These are phyloP conservation scores for Aphidius ervi DNA, from an alignment of 1,140 invertebrate genomes.

Conservation along the genomic window DNA sequence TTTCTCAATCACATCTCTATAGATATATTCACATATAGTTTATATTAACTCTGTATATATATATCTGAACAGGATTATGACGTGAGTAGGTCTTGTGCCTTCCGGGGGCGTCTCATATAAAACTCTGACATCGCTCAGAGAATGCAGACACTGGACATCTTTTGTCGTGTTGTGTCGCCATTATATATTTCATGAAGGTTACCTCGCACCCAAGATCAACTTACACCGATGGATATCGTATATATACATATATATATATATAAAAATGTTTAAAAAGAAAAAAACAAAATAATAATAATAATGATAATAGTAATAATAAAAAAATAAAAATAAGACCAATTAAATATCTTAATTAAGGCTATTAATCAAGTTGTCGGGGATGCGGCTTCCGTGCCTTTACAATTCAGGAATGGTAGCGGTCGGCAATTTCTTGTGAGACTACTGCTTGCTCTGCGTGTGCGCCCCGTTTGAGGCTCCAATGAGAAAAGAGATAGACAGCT, in stretches of 20 bases:
- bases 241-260: no score
- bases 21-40: no score
- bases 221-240: no score
- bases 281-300: no score
- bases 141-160: neutral
- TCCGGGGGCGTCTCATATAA: neutral
- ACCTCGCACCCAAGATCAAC: no score
- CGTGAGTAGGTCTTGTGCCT: neutral
- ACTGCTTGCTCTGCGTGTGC: constrained; percentile 26
- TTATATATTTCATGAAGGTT: no score
- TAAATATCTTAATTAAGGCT: constrained; percentile 54
- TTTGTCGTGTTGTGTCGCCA: no score
- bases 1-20: no score
- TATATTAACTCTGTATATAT: no score
- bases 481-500: no score
- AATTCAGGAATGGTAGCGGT: constrained; percentile 46
- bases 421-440: constrained; percentile 39
- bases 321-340: constrained; percentile 52
- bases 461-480: constrained; percentile 27
- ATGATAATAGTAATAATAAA: neutral
- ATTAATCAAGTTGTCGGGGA: constrained; percentile 51
- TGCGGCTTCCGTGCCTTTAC: constrained; percentile 34
- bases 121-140: no score
- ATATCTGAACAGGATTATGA: neutral
- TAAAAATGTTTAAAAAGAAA: no score